These are phyloP conservation scores for Palythoa grandis DNA, from an alignment of 92 coral and sea anemone genomes.

Conservation along the genomic window DNA sequence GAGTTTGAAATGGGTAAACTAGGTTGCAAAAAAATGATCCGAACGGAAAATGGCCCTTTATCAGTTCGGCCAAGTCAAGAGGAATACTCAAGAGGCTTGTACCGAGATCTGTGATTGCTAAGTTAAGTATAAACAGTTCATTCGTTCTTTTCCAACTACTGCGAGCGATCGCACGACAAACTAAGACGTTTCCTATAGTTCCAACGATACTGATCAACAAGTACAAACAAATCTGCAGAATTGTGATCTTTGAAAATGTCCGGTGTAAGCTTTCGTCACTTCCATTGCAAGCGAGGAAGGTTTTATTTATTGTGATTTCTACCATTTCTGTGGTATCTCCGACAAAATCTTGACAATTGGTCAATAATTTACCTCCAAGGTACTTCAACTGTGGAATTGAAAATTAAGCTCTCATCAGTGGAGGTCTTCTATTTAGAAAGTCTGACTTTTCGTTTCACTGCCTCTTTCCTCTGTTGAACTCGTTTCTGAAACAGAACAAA, in stretches of 20 bases:
- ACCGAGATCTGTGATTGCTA: conserved; percentile 72
- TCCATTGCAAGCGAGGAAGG: neutral
- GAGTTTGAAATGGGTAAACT: conserved; percentile 76
- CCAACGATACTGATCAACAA: conserved; percentile 55
- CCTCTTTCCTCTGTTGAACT: too few species aligned
- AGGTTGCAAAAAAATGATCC: conserved; percentile 63
- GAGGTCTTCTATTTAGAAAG: too few species aligned
- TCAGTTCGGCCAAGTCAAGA: conserved; percentile 63
- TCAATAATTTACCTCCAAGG: too few species aligned
- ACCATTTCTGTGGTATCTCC: neutral
- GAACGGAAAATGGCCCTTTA: conserved; percentile 55
- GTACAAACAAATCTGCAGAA: conserved; percentile 52
- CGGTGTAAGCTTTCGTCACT: neutral
- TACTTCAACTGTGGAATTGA: too few species aligned
- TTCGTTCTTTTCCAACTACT: conserved; percentile 53
- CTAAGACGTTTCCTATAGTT: conserved; percentile 54
- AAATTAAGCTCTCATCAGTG: too few species aligned
- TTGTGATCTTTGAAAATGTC: conserved; percentile 1
- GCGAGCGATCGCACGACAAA: conserved; percentile 56
- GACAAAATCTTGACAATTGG: too few species aligned
- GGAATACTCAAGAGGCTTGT: conserved; percentile 68
- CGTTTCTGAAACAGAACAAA: too few species aligned
- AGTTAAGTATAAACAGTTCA: conserved; percentile 66
- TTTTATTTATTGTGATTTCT: neutral
- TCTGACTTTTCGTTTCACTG: too few species aligned